Percentiles rank a stretch among this genome's conserved stretches.
Evolutionary conservation across 2,888 invertebrate species (phyloP).

Genomic region (Plagiodera versicolora): DNA sequence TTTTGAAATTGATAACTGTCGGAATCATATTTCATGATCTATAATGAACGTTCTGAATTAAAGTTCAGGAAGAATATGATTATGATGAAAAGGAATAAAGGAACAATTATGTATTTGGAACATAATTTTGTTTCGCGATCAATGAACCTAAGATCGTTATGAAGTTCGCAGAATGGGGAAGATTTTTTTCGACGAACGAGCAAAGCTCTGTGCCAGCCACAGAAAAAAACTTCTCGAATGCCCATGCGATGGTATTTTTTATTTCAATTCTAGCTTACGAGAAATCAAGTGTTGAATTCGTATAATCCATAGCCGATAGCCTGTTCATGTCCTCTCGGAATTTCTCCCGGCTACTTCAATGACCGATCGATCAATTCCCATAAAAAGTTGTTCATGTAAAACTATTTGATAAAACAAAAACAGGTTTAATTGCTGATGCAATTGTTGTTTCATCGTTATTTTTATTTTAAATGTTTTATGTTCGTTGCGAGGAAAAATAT

Average conservation of each 20-base stretch:
- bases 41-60: too few species aligned
- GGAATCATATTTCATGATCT: too few species aligned
- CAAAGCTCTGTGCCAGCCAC: neutral
- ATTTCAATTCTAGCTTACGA: neutral
- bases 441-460: conserved; percentile 31
- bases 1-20: too few species aligned
- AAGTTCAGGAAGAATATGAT: too few species aligned
- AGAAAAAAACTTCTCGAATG: neutral
- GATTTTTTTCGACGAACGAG: neutral
- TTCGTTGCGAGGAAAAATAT: conserved; percentile 24
- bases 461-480: conserved; percentile 29
- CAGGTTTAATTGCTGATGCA: conserved; percentile 34
- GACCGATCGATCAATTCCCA: conserved; percentile 18
- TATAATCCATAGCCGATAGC: neutral
- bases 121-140: too few species aligned
- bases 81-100: too few species aligned
- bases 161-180: neutral
- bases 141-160: too few species aligned
- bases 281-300: conserved; percentile 1
- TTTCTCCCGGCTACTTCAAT: conserved; percentile 5
- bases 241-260: neutral
- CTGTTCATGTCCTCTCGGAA: neutral
- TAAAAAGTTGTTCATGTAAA: conserved; percentile 32
- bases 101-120: too few species aligned
- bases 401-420: conserved; percentile 33